Evolutionary conservation across 2,888 invertebrate species (phyloP).

Genomic region (Platypus cylindrus): DNA sequence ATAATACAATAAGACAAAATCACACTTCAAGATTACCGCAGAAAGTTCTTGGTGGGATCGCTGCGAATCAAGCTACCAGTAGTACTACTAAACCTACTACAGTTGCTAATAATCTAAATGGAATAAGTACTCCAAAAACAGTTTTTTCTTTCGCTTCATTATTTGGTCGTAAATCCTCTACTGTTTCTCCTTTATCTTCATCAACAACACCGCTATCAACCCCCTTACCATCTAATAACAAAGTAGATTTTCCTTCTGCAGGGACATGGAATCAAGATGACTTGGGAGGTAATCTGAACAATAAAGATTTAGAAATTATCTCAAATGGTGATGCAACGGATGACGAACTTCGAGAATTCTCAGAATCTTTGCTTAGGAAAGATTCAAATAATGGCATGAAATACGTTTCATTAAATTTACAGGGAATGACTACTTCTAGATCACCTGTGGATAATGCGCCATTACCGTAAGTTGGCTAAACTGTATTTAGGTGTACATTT

Average conservation of each 20-base stretch:
- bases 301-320: not conserved
- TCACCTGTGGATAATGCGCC: conserved; percentile 61
- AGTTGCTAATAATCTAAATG: not conserved
- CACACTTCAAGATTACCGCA: too few species aligned
- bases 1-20: too few species aligned
- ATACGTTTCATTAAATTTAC: conserved; percentile 57
- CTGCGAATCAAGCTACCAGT: too few species aligned
- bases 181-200: conserved; percentile 1
- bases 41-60: too few species aligned
- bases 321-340: conserved; percentile 20
- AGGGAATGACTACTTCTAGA: conserved; percentile 59
- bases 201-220: too few species aligned
- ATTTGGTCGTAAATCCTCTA: not conserved
- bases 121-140: conserved; percentile 1
- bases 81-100: too few species aligned
- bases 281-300: conserved; percentile 1
- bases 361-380: conserved; percentile 57
- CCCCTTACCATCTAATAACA: too few species aligned
- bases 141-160: too few species aligned
- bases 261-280: conserved; percentile 5
- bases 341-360: conserved; percentile 44
- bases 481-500: not conserved
- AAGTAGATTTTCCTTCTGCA: conserved; percentile 5
- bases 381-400: conserved; percentile 63
- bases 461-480: conserved; percentile 49